phyloP scores from a whole-genome alignment of 2,113 vertebrate species.

The Carassius carassius region DNA sequence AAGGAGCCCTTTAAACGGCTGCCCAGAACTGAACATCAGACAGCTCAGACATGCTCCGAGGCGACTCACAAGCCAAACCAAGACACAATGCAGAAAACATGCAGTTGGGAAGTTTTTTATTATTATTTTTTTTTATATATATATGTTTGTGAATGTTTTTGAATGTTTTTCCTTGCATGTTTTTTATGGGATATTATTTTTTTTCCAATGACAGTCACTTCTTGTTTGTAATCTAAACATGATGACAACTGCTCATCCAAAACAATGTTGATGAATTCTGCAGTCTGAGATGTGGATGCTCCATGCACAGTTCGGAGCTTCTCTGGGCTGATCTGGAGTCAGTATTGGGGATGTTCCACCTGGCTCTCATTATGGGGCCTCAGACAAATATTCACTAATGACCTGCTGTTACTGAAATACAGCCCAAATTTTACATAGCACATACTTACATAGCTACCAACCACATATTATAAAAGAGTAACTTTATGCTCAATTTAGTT shows the following conservation, averaged over 20 bases:
- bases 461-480: neutral
- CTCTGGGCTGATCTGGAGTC: slow-evolving; percentile 3
- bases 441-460: neutral
- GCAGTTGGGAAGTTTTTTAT: neutral
- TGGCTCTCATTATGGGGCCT: slow-evolving; percentile 27
- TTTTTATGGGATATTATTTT: neutral
- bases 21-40: slow-evolving; percentile 17
- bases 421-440: slow-evolving; percentile 17
- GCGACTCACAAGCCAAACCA: neutral
- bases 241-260: neutral
- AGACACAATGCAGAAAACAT: neutral
- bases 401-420: slow-evolving; percentile 6
- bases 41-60: neutral
- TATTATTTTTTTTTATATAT: no score
- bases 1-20: slow-evolving; percentile 23
- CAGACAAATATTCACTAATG: slow-evolving; percentile 35
- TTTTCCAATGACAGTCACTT: neutral
- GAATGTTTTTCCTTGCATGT: neutral
- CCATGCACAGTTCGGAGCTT: neutral
- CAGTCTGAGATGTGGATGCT: neutral
- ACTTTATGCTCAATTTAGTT: slow-evolving; percentile 2
- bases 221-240: slow-evolving; percentile 9
- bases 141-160: no score
- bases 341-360: slow-evolving; percentile 11
- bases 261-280: neutral